phyloP scores from a whole-genome alignment of 1,140 invertebrate genomes.

The Tenebrio molitor region DNA sequence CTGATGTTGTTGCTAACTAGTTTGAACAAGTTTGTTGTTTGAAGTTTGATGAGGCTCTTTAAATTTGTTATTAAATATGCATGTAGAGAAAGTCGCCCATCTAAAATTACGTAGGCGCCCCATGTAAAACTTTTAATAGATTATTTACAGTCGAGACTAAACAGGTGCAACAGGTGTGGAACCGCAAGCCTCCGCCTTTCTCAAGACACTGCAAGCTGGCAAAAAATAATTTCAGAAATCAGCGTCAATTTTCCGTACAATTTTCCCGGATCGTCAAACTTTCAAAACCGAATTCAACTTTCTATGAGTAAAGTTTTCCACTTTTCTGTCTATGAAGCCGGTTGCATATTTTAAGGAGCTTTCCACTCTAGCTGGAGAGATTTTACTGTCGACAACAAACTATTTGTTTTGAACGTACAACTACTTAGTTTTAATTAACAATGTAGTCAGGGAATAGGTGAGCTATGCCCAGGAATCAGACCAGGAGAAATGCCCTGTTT shows the following conservation, averaged over 20 bases:
- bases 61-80: slow-evolving; percentile 28
- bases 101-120: slow-evolving; percentile 19
- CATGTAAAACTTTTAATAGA: slow-evolving; percentile 34
- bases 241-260: slow-evolving; percentile 25
- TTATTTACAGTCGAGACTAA: slow-evolving; percentile 24
- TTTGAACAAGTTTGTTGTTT: slow-evolving; percentile 29
- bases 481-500: slow-evolving; percentile 17
- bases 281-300: slow-evolving; percentile 26
- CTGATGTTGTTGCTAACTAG: slow-evolving; percentile 19
- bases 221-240: slow-evolving; percentile 34
- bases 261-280: slow-evolving; percentile 17
- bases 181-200: not conserved
- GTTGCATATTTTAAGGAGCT: not conserved
- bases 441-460: slow-evolving; percentile 1
- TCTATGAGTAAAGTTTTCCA: slow-evolving; percentile 35
- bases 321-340: slow-evolving; percentile 23
- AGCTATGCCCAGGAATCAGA: slow-evolving; percentile 15
- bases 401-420: slow-evolving; percentile 14
- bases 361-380: not conserved
- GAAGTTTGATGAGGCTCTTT: slow-evolving; percentile 9
- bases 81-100: slow-evolving; percentile 9
- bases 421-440: slow-evolving; percentile 24
- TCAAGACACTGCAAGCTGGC: not conserved
- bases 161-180: slow-evolving; percentile 43
- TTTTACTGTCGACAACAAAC: slow-evolving; percentile 3